A percentile compares a stretch with the other conserved stretches of the same genome.
phyloP scores from a whole-genome alignment of 2,888 invertebrate genomes.

The Coelinius sp. region DNA sequence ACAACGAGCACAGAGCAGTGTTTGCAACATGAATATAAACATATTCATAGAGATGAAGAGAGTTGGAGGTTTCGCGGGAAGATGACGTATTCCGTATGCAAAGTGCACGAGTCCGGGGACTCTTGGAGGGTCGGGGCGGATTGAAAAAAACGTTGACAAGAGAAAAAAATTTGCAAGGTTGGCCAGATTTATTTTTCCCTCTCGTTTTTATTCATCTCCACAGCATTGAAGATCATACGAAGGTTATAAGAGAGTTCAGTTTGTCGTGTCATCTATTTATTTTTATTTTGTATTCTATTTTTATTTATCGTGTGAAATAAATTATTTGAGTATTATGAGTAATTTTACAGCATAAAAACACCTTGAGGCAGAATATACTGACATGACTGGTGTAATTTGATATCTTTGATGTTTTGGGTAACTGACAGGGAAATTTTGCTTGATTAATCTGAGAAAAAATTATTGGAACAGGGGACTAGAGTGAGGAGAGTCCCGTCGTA shows the following conservation, averaged over 20 bases:
- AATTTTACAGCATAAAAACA: neutral
- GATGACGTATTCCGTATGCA: slow-evolving; percentile 59
- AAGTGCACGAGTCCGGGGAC: slow-evolving; percentile 57
- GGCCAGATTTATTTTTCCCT: slow-evolving; percentile 50
- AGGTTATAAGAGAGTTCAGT: slow-evolving; percentile 3
- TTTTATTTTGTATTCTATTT: neutral
- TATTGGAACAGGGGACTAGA: no score
- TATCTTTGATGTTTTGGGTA: neutral
- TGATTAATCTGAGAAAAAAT: neutral
- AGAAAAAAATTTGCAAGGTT: slow-evolving; percentile 57
- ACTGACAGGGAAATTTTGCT: neutral
- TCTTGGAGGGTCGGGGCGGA: slow-evolving; percentile 35
- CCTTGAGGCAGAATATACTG: neutral
- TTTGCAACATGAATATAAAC: neutral
- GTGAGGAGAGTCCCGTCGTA: neutral
- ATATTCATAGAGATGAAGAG: slow-evolving; percentile 10
- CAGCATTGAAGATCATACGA: slow-evolving; percentile 22
- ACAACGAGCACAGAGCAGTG: neutral
- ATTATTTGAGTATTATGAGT: neutral
- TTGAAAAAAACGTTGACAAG: slow-evolving; percentile 55
- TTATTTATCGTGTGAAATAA: neutral
- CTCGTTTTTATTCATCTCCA: slow-evolving; percentile 2
- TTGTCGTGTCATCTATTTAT: neutral
- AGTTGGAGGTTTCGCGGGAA: slow-evolving; percentile 20
- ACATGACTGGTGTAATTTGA: neutral